Evolutionary conservation across 1,140 invertebrate species (phyloP).

Genomic region (Zaprionus camerounensis): DNA sequence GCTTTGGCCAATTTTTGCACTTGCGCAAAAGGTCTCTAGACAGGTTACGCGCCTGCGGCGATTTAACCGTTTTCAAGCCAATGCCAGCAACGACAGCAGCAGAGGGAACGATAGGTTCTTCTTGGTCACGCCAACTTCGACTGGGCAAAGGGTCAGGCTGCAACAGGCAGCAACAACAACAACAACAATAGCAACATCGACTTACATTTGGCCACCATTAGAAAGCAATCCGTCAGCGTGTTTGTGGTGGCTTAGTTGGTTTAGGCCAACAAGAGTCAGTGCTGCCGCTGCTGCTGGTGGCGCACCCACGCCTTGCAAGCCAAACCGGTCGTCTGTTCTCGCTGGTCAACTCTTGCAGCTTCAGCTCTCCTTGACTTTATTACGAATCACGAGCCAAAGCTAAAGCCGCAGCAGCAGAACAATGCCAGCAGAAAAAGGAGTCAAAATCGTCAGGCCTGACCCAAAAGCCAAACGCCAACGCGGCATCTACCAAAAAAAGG

Average conservation of each 20-base stretch:
- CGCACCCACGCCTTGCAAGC: constrained; percentile 37
- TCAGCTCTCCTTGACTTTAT: constrained; percentile 79
- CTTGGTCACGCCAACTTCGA: constrained; percentile 60
- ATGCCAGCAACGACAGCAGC: constrained; percentile 26
- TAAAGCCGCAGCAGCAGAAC: constrained; percentile 53
- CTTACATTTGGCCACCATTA: constrained; percentile 72
- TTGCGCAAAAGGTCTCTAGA: constrained; percentile 82
- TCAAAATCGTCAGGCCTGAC: constrained; percentile 48
- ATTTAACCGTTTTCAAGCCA: constrained; percentile 75
- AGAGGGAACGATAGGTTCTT: constrained; percentile 19
- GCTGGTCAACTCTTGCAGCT: constrained; percentile 18
- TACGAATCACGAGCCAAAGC: constrained; percentile 73
- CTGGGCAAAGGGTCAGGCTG: constrained; percentile 65
- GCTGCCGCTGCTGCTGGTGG: constrained; percentile 42
- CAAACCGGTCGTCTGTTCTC: constrained; percentile 50
- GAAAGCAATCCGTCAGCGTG: constrained; percentile 79
- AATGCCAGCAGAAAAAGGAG: constrained; percentile 72
- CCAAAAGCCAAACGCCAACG: constrained; percentile 67
- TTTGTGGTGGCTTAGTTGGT: constrained; percentile 52
- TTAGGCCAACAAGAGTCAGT: constrained; percentile 70
- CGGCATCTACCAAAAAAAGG: constrained; percentile 3
- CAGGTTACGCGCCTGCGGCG: constrained; percentile 80
- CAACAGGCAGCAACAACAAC: neutral
- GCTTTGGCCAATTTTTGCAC: constrained; percentile 80
- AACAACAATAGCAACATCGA: constrained; percentile 39